phyloP scores from a whole-genome alignment of 2,888 invertebrate genomes.

The Agonopterix subpropinquella region DNA sequence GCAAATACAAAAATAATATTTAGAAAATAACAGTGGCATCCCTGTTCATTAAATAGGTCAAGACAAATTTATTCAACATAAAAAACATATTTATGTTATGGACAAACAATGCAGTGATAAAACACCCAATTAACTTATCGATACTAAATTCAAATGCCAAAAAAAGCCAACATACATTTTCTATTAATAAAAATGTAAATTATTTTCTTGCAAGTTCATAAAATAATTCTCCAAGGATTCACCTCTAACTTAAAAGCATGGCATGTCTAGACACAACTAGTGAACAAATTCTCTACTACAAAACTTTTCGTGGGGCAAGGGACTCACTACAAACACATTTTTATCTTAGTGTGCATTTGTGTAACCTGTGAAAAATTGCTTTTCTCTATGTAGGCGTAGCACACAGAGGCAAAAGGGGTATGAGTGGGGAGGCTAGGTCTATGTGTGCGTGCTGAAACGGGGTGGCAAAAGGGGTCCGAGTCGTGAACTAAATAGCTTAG shows the following conservation, averaged over 20 bases:
- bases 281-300: slow-evolving; percentile 70
- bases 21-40: no score
- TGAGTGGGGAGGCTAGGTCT: slow-evolving; percentile 21
- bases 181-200: background rate
- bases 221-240: slow-evolving; percentile 58
- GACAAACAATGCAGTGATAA: no score
- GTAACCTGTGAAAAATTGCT: slow-evolving; percentile 70
- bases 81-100: no score
- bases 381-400: slow-evolving; percentile 44
- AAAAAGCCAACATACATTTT: no score
- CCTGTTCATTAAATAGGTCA: no score
- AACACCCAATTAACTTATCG: no score
- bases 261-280: slow-evolving; percentile 72
- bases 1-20: no score
- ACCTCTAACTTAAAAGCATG: slow-evolving; percentile 65
- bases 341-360: slow-evolving; percentile 44
- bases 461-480: slow-evolving; percentile 54
- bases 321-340: slow-evolving; percentile 58
- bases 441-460: slow-evolving; percentile 34
- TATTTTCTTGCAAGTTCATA: slow-evolving; percentile 23
- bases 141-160: no score
- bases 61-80: no score
- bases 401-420: slow-evolving; percentile 29
- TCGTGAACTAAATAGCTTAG: slow-evolving; percentile 76
- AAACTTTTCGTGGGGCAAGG: slow-evolving; percentile 70